A percentile compares a stretch with the other conserved stretches of the same genome.
Conservation (phyloP, 1,140 invertebrate genomes). For the Pogonomyrmex californicus region DNA sequence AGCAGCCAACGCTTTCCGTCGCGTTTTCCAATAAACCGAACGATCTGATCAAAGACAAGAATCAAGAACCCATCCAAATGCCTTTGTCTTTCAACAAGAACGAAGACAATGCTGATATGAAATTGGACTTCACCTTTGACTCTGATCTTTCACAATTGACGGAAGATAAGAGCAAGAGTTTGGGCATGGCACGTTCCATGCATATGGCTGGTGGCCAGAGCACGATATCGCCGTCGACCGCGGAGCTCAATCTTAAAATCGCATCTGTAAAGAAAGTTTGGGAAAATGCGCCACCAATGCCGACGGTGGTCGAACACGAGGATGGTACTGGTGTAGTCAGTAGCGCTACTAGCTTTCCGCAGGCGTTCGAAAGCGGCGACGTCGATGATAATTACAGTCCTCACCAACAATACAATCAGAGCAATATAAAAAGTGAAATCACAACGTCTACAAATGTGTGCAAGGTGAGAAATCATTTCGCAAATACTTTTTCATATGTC, state of each 20-base stretch:
- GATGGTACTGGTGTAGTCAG: constrained; percentile 85
- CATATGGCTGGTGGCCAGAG: constrained; percentile 88
- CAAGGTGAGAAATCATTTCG: constrained; percentile 88
- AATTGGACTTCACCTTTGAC: constrained; percentile 96
- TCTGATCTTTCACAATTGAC: constrained; percentile 92
- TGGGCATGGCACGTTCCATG: constrained; percentile 90
- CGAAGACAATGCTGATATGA: constrained; percentile 95
- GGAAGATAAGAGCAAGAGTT: constrained; percentile 91
- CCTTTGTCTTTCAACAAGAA: constrained; percentile 89
- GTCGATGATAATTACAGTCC: constrained; percentile 87
- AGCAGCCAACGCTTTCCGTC: constrained; percentile 85
- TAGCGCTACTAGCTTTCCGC: constrained; percentile 86
- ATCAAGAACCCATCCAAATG: constrained; percentile 88
- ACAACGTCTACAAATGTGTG: constrained; percentile 90
- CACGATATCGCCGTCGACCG: constrained; percentile 91
- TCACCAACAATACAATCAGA: constrained; percentile 86
- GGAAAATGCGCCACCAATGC: constrained; percentile 91
- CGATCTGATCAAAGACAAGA: constrained; percentile 87
- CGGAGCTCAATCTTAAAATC: constrained; percentile 97
- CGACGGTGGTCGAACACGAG: constrained; percentile 90
- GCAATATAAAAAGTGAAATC: constrained; percentile 85
- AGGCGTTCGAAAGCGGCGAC: constrained; percentile 87
- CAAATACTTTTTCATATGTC: constrained; percentile 63
- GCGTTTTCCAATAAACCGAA: constrained; percentile 89
- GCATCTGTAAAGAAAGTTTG: constrained; percentile 97